Evolutionary conservation across 2,113 vertebrate genomes (phyloP).

Genomic region (Formicarius rufipectus): DNA sequence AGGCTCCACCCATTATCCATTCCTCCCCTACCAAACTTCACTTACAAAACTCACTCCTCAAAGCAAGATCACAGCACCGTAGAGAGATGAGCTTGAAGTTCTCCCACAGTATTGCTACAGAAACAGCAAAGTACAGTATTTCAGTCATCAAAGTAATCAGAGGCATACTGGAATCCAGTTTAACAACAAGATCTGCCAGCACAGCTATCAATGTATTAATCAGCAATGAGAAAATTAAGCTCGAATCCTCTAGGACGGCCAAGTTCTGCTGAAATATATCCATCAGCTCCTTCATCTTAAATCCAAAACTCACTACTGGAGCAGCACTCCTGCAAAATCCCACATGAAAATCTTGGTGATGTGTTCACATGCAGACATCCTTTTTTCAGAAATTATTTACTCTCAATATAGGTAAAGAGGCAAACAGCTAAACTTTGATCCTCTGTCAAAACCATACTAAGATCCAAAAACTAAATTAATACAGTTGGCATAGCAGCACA

Average conservation of each 20-base stretch:
- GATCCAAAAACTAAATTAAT: not conserved
- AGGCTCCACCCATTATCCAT: not conserved
- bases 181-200: slow-evolving; percentile 5
- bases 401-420: not conserved
- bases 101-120: not conserved
- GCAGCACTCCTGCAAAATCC: not conserved
- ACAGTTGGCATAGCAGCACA: not conserved
- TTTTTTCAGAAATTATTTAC: not conserved
- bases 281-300: not conserved
- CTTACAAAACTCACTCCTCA: not conserved
- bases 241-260: not conserved
- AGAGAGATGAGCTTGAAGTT: not conserved
- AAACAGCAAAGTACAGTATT: not conserved
- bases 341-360: not conserved
- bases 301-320: not conserved
- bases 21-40: not conserved
- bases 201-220: not conserved
- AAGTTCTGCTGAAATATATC: not conserved
- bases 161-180: not conserved
- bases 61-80: not conserved
- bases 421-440: not conserved
- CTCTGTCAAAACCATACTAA: not conserved
- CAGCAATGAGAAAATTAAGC: slow-evolving; percentile 11
- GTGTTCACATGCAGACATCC: not conserved
- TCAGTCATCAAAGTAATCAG: not conserved